Conservation (phyloP, 30 jellyfish, hydroid and myxozoan species). For the Aurelia sp. region DNA sequence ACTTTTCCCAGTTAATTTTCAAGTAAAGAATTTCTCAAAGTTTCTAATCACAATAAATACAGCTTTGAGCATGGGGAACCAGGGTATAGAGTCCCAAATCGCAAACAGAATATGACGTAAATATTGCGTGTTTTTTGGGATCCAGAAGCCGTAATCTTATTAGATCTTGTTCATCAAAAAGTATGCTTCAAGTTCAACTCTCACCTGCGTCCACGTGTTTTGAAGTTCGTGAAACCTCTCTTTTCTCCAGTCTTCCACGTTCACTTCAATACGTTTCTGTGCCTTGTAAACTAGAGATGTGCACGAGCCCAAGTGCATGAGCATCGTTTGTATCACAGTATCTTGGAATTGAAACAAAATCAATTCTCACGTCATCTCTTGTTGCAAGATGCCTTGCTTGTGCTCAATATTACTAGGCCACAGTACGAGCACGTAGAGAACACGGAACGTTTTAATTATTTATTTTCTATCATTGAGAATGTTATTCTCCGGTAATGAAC, state of each 20-base stretch:
- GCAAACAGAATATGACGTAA: too few relatives aligned
- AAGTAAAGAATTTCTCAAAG: too few relatives aligned
- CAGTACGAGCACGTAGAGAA: neutral
- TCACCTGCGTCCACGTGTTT: conserved; percentile 16
- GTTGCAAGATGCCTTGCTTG: conserved; percentile 1
- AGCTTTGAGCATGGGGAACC: too few relatives aligned
- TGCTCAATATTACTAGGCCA: too few relatives aligned
- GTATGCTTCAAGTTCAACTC: neutral
- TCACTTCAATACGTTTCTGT: neutral
- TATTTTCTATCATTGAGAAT: neutral
- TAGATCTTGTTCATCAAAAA: too few relatives aligned
- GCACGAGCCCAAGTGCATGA: conserved; percentile 53
- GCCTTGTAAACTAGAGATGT: conserved; percentile 9
- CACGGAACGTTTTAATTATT: conserved; percentile 26
- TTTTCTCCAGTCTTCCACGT: conserved; percentile 46
- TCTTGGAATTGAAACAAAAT: neutral
- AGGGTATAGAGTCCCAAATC: too few relatives aligned
- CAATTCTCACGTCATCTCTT: neutral
- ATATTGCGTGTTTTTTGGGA: too few relatives aligned
- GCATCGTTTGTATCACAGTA: conserved; percentile 9
- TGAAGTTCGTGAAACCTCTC: neutral
- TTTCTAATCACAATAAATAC: too few relatives aligned
- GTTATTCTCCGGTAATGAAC: conserved; percentile 10
- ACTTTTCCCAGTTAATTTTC: too few relatives aligned
- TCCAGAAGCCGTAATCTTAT: too few relatives aligned